Evolutionary conservation across 1,140 invertebrate species (phyloP), one percentile per base, ranked within the genome.

Genomic region (Sminthurides bifidus): DNA sequence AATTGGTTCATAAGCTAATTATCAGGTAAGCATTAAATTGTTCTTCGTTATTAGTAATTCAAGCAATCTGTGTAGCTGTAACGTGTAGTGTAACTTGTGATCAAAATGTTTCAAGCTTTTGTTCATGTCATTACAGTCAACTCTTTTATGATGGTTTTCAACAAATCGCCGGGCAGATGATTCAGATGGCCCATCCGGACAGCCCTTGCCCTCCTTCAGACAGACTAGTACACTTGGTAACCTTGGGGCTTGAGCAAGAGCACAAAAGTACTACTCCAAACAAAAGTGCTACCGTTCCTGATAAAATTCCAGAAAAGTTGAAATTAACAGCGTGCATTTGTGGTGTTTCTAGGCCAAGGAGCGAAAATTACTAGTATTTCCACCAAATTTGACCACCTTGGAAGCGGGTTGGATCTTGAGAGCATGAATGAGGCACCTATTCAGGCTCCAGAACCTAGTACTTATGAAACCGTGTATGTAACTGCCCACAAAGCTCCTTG

Each of bases 381-480:
- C 15, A 60, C 54, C 3, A 60, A 64, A 31, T 54, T 58, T 19
- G 65, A 60, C 40, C 37, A 64, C 63, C 50, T 67, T 45, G 70
- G 73, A 44, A 63, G 70, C 69, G 83, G 94, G 81, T 76, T 79
- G 54, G 81, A 82, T 68, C 65, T 98, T 43, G 94, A 98, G 73
- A 97, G 85, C 74, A 93, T 97, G 71, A 92, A 92, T 38, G 93
- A 98, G 72, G 82, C 87, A 0, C 81, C 81, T 3, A 81, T 85
- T 0, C 76, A 89, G 33, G 92, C 93, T 0, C 90, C 93, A 0
- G 92, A 94, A 69, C 90, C 91, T 24, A 89, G 91, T 0, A 79
- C 88, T 14, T 98, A 98, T 71, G 94, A 98, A 74, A 98, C 95
- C 0, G 93, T 92, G 2, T 98, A 98, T 71, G 92, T 98, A 1